Percentiles rank a stretch among this genome's conserved stretches.
Evolutionary conservation across 2,888 invertebrate species (phyloP).

Genomic region (Drosophila trichaetosa): DNA sequence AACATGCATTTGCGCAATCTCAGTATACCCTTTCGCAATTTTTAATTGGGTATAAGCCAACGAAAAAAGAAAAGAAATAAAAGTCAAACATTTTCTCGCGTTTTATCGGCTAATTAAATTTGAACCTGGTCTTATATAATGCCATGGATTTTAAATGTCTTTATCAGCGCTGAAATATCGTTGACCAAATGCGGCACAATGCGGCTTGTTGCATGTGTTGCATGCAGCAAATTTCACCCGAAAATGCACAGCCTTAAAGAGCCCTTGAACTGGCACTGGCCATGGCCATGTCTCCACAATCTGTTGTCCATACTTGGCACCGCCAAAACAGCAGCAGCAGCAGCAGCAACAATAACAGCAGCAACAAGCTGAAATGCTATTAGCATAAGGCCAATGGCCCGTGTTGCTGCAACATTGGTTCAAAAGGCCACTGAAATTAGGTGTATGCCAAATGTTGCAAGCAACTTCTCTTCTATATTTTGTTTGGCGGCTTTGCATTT

Average conservation of each 20-base stretch:
- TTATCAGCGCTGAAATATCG: conserved; percentile 48
- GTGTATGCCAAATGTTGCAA: conserved; percentile 38
- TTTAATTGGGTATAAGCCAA: background rate
- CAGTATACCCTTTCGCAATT: background rate
- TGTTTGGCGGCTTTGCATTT: conserved; percentile 21
- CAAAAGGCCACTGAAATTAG: conserved; percentile 49
- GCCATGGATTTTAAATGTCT: conserved; percentile 46
- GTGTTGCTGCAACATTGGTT: conserved; percentile 24
- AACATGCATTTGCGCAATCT: background rate
- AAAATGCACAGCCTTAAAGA: conserved; percentile 49
- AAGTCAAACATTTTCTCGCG: conserved; percentile 11
- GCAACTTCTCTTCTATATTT: conserved; percentile 7
- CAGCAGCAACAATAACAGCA: conserved; percentile 14
- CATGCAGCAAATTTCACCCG: conserved; percentile 59
- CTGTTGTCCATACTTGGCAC: conserved; percentile 60
- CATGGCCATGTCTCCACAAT: conserved; percentile 50
- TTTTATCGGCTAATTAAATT: conserved; percentile 54
- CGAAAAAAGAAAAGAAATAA: background rate
- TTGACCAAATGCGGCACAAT: conserved; percentile 53
- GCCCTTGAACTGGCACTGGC: conserved; percentile 70
- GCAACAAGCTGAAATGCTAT: conserved; percentile 20
- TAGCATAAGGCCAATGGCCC: conserved; percentile 48
- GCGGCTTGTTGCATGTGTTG: conserved; percentile 28
- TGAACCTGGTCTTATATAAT: conserved; percentile 42
- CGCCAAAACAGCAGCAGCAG: conserved; percentile 43